phyloP scores from a whole-genome alignment of 2,888 invertebrate species.

The Tachina lurida region DNA sequence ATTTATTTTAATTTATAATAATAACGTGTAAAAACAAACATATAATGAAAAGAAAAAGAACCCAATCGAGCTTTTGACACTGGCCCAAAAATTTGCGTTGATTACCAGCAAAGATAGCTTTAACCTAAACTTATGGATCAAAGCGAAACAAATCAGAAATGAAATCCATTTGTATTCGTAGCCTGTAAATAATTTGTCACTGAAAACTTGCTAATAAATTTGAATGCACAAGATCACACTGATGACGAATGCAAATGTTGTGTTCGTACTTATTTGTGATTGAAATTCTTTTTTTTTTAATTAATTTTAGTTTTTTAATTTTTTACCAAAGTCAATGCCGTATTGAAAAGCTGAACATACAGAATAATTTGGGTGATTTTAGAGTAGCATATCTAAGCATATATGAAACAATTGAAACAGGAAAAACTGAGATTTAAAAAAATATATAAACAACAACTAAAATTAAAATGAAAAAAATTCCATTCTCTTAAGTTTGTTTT shows the following conservation, averaged over 20 bases:
- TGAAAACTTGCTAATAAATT: conserved; percentile 48
- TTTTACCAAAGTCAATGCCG: background rate
- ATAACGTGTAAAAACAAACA: conserved; percentile 17
- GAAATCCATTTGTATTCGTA: conserved; percentile 49
- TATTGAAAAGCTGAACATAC: too few species aligned
- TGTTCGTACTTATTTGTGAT: background rate
- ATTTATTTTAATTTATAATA: conserved; percentile 31
- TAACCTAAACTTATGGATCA: conserved; percentile 15
- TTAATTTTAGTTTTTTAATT: background rate
- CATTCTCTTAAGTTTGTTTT: too few species aligned
- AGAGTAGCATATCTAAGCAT: too few species aligned
- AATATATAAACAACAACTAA: too few species aligned
- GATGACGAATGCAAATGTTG: conserved; percentile 33
- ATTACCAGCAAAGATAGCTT: conserved; percentile 27
- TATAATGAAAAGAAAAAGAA: too few species aligned
- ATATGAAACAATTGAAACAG: too few species aligned
- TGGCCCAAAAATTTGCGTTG: conserved; percentile 64
- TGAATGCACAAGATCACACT: conserved; percentile 45
- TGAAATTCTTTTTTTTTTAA: background rate
- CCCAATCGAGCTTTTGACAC: conserved; percentile 48
- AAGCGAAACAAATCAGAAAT: conserved; percentile 3
- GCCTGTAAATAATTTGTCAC: conserved; percentile 35
- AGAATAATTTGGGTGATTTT: too few species aligned
- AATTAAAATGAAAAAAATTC: too few species aligned
- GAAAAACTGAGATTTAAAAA: too few species aligned